A percentile compares a stretch with the other conserved stretches of the same genome.
phyloP scores from a whole-genome alignment of 1,140 invertebrate genomes.

The Nomia melanderi region DNA sequence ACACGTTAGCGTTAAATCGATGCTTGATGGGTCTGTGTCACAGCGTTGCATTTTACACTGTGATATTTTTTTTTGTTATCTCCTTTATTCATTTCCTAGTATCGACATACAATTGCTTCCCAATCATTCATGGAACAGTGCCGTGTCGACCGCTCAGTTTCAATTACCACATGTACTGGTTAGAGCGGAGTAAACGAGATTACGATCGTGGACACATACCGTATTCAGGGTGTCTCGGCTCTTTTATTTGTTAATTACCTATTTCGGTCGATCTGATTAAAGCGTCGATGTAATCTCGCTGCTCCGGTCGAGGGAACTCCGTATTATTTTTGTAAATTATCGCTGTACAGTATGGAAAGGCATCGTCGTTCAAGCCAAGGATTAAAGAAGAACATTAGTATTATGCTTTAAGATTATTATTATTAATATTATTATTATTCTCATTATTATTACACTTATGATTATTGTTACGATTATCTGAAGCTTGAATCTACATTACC shows the following conservation, averaged over 20 bases:
- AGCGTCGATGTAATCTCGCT: slow-evolving; percentile 53
- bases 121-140: slow-evolving; percentile 36
- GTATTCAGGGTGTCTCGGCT: slow-evolving; percentile 21
- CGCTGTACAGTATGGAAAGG: slow-evolving; percentile 65
- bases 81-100: slow-evolving; percentile 54
- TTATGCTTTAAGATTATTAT: slow-evolving; percentile 54
- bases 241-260: background rate
- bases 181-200: slow-evolving; percentile 42
- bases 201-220: slow-evolving; percentile 35
- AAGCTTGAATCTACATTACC: slow-evolving; percentile 69
- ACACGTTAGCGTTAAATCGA: slow-evolving; percentile 53
- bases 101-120: slow-evolving; percentile 37
- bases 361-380: slow-evolving; percentile 57
- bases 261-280: background rate
- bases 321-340: slow-evolving; percentile 68
- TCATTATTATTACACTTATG: slow-evolving; percentile 19
- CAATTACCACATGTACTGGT: slow-evolving; percentile 31
- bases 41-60: slow-evolving; percentile 73
- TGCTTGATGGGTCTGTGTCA: slow-evolving; percentile 72
- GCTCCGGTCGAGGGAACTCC: slow-evolving; percentile 50
- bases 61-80: slow-evolving; percentile 74
- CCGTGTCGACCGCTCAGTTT: slow-evolving; percentile 48
- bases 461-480: slow-evolving; percentile 64
- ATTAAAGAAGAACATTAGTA: slow-evolving; percentile 44
- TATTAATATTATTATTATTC: slow-evolving; percentile 11